Evolutionary conservation across 2,797 vertebrate species (phyloP).

Genomic region (Alcedo atthis): DNA sequence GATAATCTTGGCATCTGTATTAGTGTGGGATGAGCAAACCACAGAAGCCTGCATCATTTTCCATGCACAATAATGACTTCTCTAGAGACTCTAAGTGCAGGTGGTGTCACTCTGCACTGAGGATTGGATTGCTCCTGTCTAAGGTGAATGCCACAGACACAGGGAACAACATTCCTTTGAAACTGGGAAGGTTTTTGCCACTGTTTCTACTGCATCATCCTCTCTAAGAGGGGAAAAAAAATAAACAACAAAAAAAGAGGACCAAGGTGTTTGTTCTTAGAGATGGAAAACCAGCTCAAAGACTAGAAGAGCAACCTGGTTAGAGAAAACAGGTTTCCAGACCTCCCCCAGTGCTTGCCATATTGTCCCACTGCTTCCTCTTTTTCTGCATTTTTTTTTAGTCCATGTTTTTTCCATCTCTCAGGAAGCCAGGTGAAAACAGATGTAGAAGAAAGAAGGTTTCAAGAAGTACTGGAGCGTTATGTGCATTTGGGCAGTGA

Average conservation of each 20-base stretch:
- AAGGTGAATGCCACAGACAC: neutral
- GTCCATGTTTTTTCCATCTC: neutral
- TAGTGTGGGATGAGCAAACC: neutral
- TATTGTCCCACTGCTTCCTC: neutral
- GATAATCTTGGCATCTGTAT: neutral
- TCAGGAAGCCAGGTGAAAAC: neutral
- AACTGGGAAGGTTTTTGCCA: neutral
- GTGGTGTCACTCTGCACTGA: neutral
- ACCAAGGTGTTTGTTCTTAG: neutral
- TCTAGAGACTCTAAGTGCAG: neutral
- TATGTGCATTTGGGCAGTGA: neutral
- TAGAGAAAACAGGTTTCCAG: neutral
- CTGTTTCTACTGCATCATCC: neutral
- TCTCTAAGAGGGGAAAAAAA: neutral
- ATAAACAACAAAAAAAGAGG: neutral
- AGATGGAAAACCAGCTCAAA: neutral
- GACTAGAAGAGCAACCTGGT: neutral
- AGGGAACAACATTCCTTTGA: neutral
- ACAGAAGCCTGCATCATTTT: neutral
- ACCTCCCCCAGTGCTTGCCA: neutral
- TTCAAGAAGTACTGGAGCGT: neutral
- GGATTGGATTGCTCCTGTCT: neutral
- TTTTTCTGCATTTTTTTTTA: neutral
- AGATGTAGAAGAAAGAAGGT: neutral
- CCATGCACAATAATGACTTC: neutral